Evolutionary conservation across 2,888 invertebrate genomes (phyloP).

Genomic region (Mesopsocus fuscifrons): DNA sequence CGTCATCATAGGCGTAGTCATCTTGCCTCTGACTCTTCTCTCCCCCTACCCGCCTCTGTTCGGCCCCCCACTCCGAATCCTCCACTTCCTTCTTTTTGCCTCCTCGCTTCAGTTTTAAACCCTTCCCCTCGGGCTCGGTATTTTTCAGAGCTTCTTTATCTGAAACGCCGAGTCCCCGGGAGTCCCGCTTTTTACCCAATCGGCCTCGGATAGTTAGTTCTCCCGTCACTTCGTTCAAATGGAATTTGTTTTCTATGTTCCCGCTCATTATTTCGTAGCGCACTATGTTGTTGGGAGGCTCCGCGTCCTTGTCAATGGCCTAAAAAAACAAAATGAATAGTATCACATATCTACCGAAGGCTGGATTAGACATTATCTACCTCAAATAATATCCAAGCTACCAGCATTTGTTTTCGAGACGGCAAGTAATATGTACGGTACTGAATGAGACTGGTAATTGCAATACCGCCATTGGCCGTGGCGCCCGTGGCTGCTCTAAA

Average conservation of each 20-base stretch:
- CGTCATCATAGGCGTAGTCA: not conserved
- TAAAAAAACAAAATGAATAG: constrained; percentile 17
- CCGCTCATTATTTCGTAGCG: constrained; percentile 66
- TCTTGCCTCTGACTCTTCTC: not conserved
- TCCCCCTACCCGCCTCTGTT: not conserved
- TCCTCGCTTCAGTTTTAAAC: not conserved
- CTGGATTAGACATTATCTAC: too few species aligned
- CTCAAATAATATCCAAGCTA: too few species aligned
- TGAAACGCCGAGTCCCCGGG: not conserved
- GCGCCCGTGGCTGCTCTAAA: too few species aligned
- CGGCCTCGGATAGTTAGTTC: constrained; percentile 15
- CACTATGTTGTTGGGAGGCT: constrained; percentile 67
- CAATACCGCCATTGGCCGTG: too few species aligned
- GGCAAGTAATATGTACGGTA: too few species aligned
- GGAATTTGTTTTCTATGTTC: constrained; percentile 53
- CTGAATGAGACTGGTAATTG: too few species aligned
- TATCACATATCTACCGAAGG: too few species aligned
- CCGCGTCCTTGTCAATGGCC: constrained; percentile 67
- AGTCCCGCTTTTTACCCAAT: not conserved
- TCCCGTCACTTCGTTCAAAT: constrained; percentile 55
- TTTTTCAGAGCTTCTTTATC: not conserved
- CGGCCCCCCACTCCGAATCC: not conserved
- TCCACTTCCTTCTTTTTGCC: not conserved
- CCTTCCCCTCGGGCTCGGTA: not conserved
- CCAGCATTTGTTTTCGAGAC: too few species aligned